Percentiles rank a stretch among this genome's conserved stretches.
Evolutionary conservation across 2,888 invertebrate species (phyloP).

Genomic region (Alsophila aescularia): DNA sequence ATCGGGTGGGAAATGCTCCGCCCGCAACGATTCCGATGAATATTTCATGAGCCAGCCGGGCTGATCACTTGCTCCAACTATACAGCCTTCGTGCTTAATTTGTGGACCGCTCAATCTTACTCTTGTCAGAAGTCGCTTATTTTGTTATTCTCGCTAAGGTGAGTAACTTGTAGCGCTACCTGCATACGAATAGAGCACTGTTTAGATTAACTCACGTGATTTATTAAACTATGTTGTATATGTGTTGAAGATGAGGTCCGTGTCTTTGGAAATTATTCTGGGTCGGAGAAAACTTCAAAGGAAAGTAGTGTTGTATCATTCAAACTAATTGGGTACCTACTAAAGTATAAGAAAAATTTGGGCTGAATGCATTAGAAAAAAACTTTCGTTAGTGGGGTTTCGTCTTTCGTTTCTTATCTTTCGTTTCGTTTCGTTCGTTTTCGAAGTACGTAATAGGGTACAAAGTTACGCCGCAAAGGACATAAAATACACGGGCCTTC

Average conservation of each 20-base stretch:
- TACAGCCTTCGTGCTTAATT: constrained; percentile 59
- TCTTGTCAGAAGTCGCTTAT: constrained; percentile 47
- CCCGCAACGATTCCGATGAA: constrained; percentile 61
- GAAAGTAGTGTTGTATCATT: constrained; percentile 29
- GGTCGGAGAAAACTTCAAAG: constrained; percentile 33
- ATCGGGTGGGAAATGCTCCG: constrained; percentile 53
- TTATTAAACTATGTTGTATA: constrained; percentile 31
- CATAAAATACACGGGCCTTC: no score
- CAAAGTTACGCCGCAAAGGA: no score
- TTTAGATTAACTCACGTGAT: constrained; percentile 38
- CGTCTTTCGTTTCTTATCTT: no score
- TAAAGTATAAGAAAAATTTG: constrained; percentile 15
- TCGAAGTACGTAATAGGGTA: background rate
- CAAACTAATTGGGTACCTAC: constrained; percentile 31
- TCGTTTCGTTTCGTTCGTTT: no score
- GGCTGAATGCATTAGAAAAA: constrained; percentile 14
- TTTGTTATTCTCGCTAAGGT: constrained; percentile 40
- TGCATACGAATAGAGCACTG: constrained; percentile 38
- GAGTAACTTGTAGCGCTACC: constrained; percentile 30
- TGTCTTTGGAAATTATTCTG: constrained; percentile 37
- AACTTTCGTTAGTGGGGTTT: constrained; percentile 11
- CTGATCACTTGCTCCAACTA: constrained; percentile 56
- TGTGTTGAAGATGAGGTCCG: constrained; percentile 29
- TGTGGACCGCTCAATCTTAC: constrained; percentile 59
- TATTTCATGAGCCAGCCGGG: constrained; percentile 65